Conservation (phyloP, 2,797 vertebrate genomes). For the Accipiter badius region DNA sequence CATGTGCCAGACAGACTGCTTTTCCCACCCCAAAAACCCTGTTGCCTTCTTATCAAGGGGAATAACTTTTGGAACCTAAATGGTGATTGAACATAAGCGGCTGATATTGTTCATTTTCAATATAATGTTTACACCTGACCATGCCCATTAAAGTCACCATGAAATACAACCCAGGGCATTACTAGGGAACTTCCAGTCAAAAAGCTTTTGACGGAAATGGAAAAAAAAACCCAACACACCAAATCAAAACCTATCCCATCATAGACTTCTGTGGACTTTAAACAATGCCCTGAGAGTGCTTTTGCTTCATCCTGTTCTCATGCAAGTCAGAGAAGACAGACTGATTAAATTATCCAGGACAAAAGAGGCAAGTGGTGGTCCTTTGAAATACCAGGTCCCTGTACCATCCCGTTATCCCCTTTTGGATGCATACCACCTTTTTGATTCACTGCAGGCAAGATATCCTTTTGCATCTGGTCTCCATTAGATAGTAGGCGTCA, state of each 20-base stretch:
- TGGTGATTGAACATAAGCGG: not conserved
- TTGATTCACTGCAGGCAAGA: not conserved
- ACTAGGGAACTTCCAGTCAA: not conserved
- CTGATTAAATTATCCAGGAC: not conserved
- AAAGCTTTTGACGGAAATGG: not conserved
- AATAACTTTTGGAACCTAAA: not conserved
- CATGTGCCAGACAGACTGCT: not conserved
- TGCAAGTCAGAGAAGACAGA: not conserved
- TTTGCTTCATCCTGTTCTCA: not conserved
- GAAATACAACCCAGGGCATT: not conserved
- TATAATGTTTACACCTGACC: not conserved
- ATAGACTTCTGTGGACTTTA: not conserved
- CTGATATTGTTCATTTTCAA: not conserved
- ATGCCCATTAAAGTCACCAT: not conserved
- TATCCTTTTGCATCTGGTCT: slow-evolving; percentile 37
- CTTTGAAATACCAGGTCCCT: not conserved
- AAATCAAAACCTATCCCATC: not conserved
- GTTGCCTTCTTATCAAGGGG: not conserved
- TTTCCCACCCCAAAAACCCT: not conserved
- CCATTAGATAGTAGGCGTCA: slow-evolving; percentile 24
- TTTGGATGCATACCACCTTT: not conserved
- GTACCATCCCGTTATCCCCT: fast-evolving
- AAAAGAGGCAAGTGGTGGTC: not conserved
- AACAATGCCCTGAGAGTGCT: not conserved
- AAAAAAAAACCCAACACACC: fast-evolving